Evolutionary conservation across 92 coral and sea anemone species (phyloP), one percentile per base, ranked within the genome.

Genomic region (Montipora capitata): DNA sequence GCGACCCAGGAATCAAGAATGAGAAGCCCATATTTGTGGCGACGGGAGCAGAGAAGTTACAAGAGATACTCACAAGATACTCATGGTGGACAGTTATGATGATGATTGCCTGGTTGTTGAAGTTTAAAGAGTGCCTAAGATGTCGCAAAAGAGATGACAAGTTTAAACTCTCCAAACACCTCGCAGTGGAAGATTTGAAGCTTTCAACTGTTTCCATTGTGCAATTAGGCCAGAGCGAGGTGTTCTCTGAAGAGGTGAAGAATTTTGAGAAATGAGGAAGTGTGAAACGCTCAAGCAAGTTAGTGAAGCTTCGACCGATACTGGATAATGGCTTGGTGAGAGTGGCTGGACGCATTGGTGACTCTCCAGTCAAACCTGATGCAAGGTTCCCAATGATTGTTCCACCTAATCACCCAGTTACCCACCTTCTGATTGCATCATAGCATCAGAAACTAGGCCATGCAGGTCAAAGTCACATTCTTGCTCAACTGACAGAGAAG

Each of bases 391-490:
- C 35, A 27, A 27, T 27, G 35, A 27, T 27, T 27, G 35, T 92
- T 17, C 91, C 91, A 0, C 42, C 77, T 3, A 81, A 81, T 43
- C 95, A 89, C 20, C 95, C 81, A 20, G 81, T 92, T 10, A 79
- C 92, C 14, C 65, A 51, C 38, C 63, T 92, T n/a, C 80, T 84
- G 40, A 92, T 92, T 35, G 70, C 38, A 63, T 56, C 77, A 18
- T 92, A 68, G 40, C 92, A 92, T 67, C 78, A 59, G n/a, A 72
- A 40, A 18, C 76, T 83, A 38, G 95, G 78, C 27, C 95, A 92
- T 42, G 71, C 87, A n/a, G 89, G 94, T 63, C 94, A 91, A 43
- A 73, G 82, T 17, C 90, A 88, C 48, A 71, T 91, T 9, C 78
- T 88, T 67, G 76, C 90, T 35, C 43, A 65, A n/a, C 18, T 90